phyloP scores from a whole-genome alignment of 2,113 vertebrate species.

The Polypterus bichir region DNA sequence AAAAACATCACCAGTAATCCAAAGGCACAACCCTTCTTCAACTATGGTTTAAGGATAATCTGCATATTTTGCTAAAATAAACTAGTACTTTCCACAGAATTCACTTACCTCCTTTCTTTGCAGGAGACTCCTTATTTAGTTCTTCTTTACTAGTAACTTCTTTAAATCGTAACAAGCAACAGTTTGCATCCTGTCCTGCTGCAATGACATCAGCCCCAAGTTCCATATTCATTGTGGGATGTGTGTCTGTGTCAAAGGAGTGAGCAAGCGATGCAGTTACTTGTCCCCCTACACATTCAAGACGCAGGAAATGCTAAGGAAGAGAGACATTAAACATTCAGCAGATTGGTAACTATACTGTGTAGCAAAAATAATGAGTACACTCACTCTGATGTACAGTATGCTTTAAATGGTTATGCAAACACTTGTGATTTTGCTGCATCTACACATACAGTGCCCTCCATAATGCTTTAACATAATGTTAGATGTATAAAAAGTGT shows the following conservation, averaged over 20 bases:
- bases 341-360: background rate
- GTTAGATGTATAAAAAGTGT: too few species aligned
- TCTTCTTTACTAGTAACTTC: slow-evolving; percentile 13
- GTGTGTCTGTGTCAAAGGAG: slow-evolving; percentile 70
- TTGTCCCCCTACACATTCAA: slow-evolving; percentile 58
- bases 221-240: slow-evolving; percentile 87
- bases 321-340: background rate
- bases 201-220: slow-evolving; percentile 67
- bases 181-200: slow-evolving; percentile 76
- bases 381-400: too few species aligned
- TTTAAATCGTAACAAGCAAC: slow-evolving; percentile 65
- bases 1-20: too few species aligned
- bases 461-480: too few species aligned
- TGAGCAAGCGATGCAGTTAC: slow-evolving; percentile 72
- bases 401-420: too few species aligned
- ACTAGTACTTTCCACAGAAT: too few species aligned
- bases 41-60: too few species aligned
- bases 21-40: too few species aligned
- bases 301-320: slow-evolving; percentile 72
- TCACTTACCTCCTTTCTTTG: slow-evolving; percentile 46
- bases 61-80: too few species aligned
- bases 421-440: too few species aligned
- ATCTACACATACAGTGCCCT: too few species aligned
- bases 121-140: slow-evolving; percentile 15
- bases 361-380: too few species aligned